These are phyloP conservation scores for Fulmarus glacialis DNA, from an alignment of 2,113 vertebrate species.

Conservation along the genomic window DNA sequence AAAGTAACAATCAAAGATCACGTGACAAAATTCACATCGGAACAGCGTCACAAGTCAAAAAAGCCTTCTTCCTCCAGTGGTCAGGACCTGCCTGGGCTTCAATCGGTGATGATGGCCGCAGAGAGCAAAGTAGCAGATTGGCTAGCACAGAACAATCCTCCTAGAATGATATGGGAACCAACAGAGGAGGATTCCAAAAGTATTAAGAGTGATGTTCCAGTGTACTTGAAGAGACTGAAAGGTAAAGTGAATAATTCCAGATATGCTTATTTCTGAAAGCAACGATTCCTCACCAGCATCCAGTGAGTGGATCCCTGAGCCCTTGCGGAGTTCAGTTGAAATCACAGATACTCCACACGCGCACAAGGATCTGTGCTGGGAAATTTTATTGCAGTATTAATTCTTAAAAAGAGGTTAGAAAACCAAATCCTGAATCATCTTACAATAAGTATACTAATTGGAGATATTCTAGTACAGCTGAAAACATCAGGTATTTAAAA, in stretches of 20 bases:
- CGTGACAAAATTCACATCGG: slow-evolving; percentile 88
- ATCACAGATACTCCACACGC: not conserved
- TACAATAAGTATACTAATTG: not conserved
- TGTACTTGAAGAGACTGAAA: slow-evolving; percentile 96
- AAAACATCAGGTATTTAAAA: not conserved
- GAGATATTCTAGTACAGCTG: not conserved
- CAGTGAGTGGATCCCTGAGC: not conserved
- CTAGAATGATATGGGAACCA: slow-evolving; percentile 88
- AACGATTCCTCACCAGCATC: not conserved
- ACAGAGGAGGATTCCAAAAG: slow-evolving; percentile 96
- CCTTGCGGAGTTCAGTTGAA: not conserved
- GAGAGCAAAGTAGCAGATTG: slow-evolving; percentile 99
- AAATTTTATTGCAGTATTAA: not conserved
- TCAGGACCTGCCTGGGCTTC: slow-evolving; percentile 91
- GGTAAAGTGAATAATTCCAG: slow-evolving; percentile 80
- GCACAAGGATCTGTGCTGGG: not conserved
- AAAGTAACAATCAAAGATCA: slow-evolving; percentile 99
- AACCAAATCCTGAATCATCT: not conserved
- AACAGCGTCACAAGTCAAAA: slow-evolving; percentile 88
- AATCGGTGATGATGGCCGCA: slow-evolving; percentile 94
- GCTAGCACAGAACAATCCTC: slow-evolving; percentile 97
- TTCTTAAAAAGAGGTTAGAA: not conserved
- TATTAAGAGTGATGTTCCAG: slow-evolving; percentile 96
- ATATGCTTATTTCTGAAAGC: slow-evolving; percentile 24
- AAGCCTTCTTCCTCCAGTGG: slow-evolving; percentile 78